Evolutionary conservation across 2,797 vertebrate species (phyloP), one percentile per base, ranked within the genome.

Genomic region (Coracias cyanogaster): DNA sequence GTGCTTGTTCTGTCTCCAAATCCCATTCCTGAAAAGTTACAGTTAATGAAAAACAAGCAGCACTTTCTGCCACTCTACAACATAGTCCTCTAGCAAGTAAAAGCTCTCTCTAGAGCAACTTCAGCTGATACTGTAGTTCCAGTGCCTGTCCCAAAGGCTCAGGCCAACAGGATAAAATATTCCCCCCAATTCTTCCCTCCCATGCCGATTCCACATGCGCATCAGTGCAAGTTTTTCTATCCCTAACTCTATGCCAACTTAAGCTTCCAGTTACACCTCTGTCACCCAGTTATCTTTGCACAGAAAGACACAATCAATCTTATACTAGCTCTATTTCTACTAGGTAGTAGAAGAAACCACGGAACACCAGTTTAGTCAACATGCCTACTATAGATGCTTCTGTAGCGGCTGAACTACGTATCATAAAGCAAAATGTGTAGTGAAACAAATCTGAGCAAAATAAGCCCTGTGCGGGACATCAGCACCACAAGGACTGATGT

Each of bases 1-100:
- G 99, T 99, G 97, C 99, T 99, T 93, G 99, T 99, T 96, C 99
- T 98, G 92, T 99, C 99, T 97, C 98, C 99, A 97, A 99, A 99
- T 64, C 99, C 99, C 99, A 99, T 99, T 98, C 99, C 99, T 99
- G 92, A 81, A 97, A 98, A 93, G 94, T 77, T 69, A 94, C 52
- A 97, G 55, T 81, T 65, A 84, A 74, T 91, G 74, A 96, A 86
- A 86, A 85, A 13, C 54, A 86, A 79, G 67, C 16, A 45, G 15
- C 57, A 4, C 72, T 77, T 86, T 67, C 79, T 87, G 64, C n/a
- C 81, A 43, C 41, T 60, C 54, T 18, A 39, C 57, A 82, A 62
- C 31, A 19, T 48, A 5, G 13, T 81, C 10, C 21, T 86, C 69
- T 31, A 80, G 65, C 15, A 74, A 78, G 29, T 28, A 80, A 83